Conservation (phyloP, 1,140 invertebrate genomes). For the Lycorma delicatula region DNA sequence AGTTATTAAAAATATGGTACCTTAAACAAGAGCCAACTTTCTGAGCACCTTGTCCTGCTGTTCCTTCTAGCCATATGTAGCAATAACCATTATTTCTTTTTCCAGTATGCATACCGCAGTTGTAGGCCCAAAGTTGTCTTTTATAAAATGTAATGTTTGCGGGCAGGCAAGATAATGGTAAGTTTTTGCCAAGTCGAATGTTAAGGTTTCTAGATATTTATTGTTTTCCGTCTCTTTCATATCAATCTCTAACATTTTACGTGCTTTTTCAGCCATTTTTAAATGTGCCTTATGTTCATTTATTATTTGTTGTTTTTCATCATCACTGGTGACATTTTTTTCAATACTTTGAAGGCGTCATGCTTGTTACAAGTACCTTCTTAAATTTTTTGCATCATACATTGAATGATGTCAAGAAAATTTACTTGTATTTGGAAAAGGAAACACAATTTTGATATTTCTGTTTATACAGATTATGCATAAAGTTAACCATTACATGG, state of each 20-base stretch:
- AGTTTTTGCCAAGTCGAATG: constrained; percentile 33
- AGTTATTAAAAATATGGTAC: too few relatives aligned
- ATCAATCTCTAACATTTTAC: constrained; percentile 15
- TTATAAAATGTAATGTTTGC: constrained; percentile 33
- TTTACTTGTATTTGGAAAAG: neutral
- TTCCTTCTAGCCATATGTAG: constrained; percentile 33
- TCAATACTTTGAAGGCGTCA: neutral
- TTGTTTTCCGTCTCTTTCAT: neutral
- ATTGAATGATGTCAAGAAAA: neutral
- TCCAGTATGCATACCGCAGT: constrained; percentile 26
- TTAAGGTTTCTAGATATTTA: constrained; percentile 19
- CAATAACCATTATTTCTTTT: constrained; percentile 25
- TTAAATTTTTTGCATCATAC: neutral
- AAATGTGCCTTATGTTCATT: neutral
- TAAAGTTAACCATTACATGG: neutral
- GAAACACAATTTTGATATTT: neutral
- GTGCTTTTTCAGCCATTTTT: neutral
- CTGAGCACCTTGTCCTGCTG: constrained; percentile 31
- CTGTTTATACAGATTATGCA: neutral
- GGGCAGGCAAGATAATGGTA: neutral
- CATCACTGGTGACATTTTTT: neutral
- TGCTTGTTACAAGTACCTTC: neutral
- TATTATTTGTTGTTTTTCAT: neutral
- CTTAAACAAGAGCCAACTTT: constrained; percentile 35
- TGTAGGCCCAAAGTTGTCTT: constrained; percentile 24